Conservation (phyloP, 2,888 invertebrate species). For the Gari tellinella region DNA sequence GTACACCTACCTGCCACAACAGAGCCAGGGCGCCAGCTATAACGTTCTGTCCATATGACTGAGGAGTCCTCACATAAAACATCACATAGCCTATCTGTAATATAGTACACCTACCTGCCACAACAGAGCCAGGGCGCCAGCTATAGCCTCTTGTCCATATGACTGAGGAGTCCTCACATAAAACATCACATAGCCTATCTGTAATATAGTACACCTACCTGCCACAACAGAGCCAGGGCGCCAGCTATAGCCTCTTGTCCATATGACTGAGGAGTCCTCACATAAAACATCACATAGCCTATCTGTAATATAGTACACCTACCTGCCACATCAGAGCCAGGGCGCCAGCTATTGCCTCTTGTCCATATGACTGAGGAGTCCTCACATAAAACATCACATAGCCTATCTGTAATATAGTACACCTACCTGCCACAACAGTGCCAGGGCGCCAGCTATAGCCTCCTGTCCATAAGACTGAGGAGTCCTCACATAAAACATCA, state of each 20-base stretch:
- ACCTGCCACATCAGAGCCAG: constrained; percentile 98
- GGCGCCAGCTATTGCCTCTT: constrained; percentile 96
- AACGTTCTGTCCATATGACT: constrained; percentile 96
- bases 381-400: constrained; percentile 90
- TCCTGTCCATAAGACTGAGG: constrained; percentile 98
- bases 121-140: constrained; percentile 96
- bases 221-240: constrained; percentile 97
- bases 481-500: constrained; percentile 99
- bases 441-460: constrained; percentile 96
- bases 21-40: constrained; percentile 97
- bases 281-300: constrained; percentile 99
- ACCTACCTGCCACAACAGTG: constrained; percentile 96
- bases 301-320: constrained; percentile 86
- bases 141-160: constrained; percentile 96
- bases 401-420: constrained; percentile 87
- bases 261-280: constrained; percentile 97
- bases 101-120: constrained; percentile 98
- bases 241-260: constrained; percentile 97
- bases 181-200: constrained; percentile 99
- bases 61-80: constrained; percentile 98
- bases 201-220: constrained; percentile 90
- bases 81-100: constrained; percentile 96
- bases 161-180: constrained; percentile 98
- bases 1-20: constrained; percentile 96
- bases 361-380: constrained; percentile 97